phyloP scores from a whole-genome alignment of 2,888 invertebrate genomes.

The Trichopoda pennipes region DNA sequence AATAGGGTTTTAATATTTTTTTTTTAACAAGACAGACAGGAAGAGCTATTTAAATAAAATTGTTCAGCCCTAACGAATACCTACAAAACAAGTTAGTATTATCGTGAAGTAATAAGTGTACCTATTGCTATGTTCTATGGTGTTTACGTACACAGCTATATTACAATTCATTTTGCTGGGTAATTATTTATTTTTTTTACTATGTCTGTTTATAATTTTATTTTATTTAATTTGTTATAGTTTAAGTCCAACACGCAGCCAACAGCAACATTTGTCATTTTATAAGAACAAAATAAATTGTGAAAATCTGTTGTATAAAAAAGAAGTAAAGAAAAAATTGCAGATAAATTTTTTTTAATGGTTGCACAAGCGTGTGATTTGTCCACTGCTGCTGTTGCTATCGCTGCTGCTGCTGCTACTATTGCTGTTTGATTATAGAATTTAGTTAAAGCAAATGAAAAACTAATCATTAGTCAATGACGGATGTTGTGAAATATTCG shows the following conservation, averaged over 20 bases:
- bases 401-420: background rate
- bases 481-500: conserved; percentile 69
- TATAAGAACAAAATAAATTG: conserved; percentile 53
- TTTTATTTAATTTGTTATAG: conserved; percentile 4
- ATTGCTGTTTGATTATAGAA: conserved; percentile 3
- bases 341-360: conserved; percentile 42
- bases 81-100: background rate
- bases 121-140: background rate
- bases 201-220: conserved; percentile 1
- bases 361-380: conserved; percentile 65
- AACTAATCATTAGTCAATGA: conserved; percentile 65
- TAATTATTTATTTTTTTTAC: background rate
- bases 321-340: conserved; percentile 2
- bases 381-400: conserved; percentile 47
- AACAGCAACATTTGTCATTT: conserved; percentile 41
- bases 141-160: background rate
- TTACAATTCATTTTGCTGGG: background rate
- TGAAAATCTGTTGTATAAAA: conserved; percentile 24
- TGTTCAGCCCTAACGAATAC: background rate
- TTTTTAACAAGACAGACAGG: no score
- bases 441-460: conserved; percentile 10
- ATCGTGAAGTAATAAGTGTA: background rate
- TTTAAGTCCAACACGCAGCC: background rate
- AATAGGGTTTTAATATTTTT: no score
- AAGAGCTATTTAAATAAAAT: background rate